Conservation (phyloP, 2,113 vertebrate genomes). For the Brevimyrus niger region DNA sequence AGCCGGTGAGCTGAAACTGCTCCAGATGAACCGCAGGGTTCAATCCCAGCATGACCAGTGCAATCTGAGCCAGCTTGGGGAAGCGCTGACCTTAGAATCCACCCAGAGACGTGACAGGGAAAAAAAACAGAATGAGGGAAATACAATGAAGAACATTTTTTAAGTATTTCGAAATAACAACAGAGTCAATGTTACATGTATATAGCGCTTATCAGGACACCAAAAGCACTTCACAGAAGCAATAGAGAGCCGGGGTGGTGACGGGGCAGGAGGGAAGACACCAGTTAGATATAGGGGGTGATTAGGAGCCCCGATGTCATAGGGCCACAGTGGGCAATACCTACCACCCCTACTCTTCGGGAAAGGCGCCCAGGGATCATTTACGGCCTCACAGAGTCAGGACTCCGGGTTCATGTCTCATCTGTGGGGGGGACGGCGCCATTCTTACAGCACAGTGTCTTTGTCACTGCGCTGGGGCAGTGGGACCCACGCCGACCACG, state of each 20-base stretch:
- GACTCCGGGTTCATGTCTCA: background rate
- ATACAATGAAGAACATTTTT: background rate
- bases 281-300: background rate
- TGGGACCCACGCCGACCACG: background rate
- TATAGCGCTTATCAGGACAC: background rate
- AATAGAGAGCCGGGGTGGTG: background rate
- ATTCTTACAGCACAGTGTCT: background rate
- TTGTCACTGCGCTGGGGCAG: background rate
- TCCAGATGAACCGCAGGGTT: background rate
- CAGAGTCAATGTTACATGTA: background rate
- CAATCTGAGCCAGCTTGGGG: background rate
- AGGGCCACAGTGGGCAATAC: background rate
- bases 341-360: background rate
- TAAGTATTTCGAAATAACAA: background rate
- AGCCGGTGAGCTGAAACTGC: background rate
- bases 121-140: background rate
- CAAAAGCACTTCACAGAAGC: background rate
- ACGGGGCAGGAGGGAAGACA: background rate
- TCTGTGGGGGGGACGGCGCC: background rate
- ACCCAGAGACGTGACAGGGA: background rate
- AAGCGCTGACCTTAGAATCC: background rate
- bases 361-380: background rate
- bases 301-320: background rate
- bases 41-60: slow-evolving; percentile 7
- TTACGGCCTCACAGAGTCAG: background rate